Base-by-base conservation (phyloP, 2,797 vertebrate species). In the Bradypodion ventrale region DNA sequence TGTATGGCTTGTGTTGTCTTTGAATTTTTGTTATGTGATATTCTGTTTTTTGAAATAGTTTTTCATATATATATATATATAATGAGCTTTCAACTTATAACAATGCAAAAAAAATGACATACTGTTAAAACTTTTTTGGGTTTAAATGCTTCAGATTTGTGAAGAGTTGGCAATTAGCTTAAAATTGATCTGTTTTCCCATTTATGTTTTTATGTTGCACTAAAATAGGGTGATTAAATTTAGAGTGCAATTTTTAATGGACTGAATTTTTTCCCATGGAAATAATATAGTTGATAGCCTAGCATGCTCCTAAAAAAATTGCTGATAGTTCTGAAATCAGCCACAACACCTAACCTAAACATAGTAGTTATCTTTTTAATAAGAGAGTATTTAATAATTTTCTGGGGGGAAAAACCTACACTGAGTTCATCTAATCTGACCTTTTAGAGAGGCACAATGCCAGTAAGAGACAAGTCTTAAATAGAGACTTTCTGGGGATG, bases 401-500 rank as follows among this genome's bases (percentile, higher is more conserved):
- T 27, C 27, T 4, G 49, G n/a, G n/a, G n/a, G n/a, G n/a, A 74
- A 79, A 79, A 78, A 75, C 85, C 63, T 85, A 70, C 40, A 40
- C 23, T 29, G 21, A 81, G 63, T 81, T 81, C 79, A 76, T 77
- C 42, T 85, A 49, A 12, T 60, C 2, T 82, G 84, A 80, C 62
- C 87, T 90, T 90, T 90, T 88, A 80, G 83, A 92, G 84, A 85
- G 87, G 40, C 23, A 83, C 70, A 83, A 83, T n/a, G 62, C 52
- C 85, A 91, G 81, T 81, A 90, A 85, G 88, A 87, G 83, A 93
- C 79, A 68, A 89, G 10, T 87, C 49, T 85, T 92, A 91, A 91
- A 80, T 81, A 88, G 77, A 86, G 69, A 68, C 85, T 94, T 94
- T 94, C 90, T 90, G 78, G 77, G 89, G 90, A 91, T 89, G 69